phyloP scores from a whole-genome alignment of 1,140 invertebrate species.

The Polypedilum vanderplanki region DNA sequence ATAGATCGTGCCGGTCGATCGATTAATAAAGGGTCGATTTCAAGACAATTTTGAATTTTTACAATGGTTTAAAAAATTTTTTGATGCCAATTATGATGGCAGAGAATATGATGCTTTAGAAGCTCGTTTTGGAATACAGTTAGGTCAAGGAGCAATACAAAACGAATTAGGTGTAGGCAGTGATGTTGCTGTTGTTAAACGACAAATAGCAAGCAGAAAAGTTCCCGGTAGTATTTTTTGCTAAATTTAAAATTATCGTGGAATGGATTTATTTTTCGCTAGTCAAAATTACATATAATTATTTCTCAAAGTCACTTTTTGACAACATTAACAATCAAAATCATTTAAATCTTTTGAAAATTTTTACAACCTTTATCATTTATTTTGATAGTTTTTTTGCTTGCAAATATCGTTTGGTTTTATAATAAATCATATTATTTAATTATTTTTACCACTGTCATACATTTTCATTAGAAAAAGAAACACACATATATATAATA shows the following conservation, averaged over 20 bases:
- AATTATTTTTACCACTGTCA: not conserved
- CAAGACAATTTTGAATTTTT: slow-evolving; percentile 99
- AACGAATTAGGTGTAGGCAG: slow-evolving; percentile 33
- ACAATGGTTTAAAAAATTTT: slow-evolving; percentile 99
- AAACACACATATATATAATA: not conserved
- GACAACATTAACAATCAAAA: too few species aligned
- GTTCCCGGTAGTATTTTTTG: not conserved
- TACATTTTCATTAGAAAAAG: not conserved
- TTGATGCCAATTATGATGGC: slow-evolving; percentile 98
- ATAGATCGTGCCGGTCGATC: slow-evolving; percentile 95
- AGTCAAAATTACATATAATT: not conserved
- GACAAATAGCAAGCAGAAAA: slow-evolving; percentile 42
- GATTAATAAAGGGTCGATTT: slow-evolving; percentile 94
- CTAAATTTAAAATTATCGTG: not conserved
- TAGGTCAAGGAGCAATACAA: slow-evolving; percentile 52
- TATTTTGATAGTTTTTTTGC: too few species aligned
- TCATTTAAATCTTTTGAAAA: too few species aligned
- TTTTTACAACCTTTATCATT: too few species aligned
- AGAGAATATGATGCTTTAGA: slow-evolving; percentile 87
- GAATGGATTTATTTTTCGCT: not conserved
- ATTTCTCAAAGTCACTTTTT: too few species aligned
- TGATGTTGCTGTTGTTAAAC: slow-evolving; percentile 45
- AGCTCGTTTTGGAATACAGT: slow-evolving; percentile 66
- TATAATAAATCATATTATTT: not conserved
- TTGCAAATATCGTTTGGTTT: too few species aligned